Evolutionary conservation across 2,797 vertebrate species (phyloP), one percentile per base, ranked within the genome.

Genomic region (Epinephelus coioides): DNA sequence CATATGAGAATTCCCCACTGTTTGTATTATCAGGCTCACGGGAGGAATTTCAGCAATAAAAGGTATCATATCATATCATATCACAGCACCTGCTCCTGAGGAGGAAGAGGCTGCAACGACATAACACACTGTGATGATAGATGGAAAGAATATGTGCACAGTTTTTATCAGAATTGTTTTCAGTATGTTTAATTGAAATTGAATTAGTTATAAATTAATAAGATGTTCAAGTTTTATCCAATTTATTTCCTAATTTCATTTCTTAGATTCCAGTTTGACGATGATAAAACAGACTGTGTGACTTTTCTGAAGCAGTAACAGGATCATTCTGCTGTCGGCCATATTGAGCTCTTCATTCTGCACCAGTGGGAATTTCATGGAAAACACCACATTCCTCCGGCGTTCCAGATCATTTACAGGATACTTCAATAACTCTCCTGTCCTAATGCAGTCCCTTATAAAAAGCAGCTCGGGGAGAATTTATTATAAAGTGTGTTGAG

Each of bases 341-440:
- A 18, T 4, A 4, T 17, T 57, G 81, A 68, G 60, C 72, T 63
- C 66, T 57, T 73, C 25, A 53, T 67, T 65, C 50, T 18, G 30
- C 21, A n/a, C n/a, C n/a, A n/a, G 23, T 65, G 76, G 81, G 78
- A 80, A 69, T 38, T 61, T 65, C 25, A 23, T 46, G 71, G 61
- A 59, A 79, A 79, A 73, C 70, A 46, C 51, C 23, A 18, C 88
- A 87, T 90, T 91, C 85, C 82, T 87, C 2, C 54, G 47, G 64
- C 47, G 64, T 79, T 79, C 80, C 88, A 73, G 21, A 85, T 85
- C 57, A 14, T 82, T 84, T 76, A 68, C 73, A 54, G 76, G 62
- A 68, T 64, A 83, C 68, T 69, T 89, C 82, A 79, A 10, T 59
- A 74, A 47, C 74, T 80, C 81, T 74, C 34, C 56, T 62, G 71